These are phyloP conservation scores for Latrodectus geometricus DNA, from an alignment of 1,140 invertebrate genomes.

Conservation along the genomic window DNA sequence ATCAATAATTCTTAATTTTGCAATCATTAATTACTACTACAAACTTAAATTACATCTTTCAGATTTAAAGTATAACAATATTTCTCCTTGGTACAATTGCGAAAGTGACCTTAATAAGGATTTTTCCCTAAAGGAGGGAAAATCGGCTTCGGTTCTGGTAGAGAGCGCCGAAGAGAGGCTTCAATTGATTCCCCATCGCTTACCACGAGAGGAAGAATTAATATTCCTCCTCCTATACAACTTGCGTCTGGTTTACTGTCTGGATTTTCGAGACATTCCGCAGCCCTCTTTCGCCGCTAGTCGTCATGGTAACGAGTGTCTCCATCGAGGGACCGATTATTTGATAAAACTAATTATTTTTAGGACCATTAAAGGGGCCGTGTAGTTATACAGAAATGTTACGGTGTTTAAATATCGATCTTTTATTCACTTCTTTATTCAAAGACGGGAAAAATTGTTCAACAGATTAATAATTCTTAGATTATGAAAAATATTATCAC, in stretches of 20 bases:
- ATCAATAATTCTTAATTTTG: too few relatives aligned
- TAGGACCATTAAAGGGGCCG: too few relatives aligned
- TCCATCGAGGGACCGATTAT: neutral
- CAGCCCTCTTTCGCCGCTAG: slow-evolving; percentile 4
- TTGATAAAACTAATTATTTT: too few relatives aligned
- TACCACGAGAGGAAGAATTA: slow-evolving; percentile 5
- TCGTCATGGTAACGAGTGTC: slow-evolving; percentile 1
- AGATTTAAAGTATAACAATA: neutral
- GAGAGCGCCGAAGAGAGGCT: neutral
- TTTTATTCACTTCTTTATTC: too few relatives aligned
- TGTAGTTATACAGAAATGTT: too few relatives aligned
- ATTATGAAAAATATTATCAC: too few relatives aligned
- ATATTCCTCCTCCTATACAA: slow-evolving; percentile 5
- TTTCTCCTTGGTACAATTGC: neutral
- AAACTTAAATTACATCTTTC: too few relatives aligned
- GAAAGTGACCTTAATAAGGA: neutral
- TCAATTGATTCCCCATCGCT: neutral
- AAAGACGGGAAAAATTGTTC: too few relatives aligned
- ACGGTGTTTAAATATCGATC: too few relatives aligned
- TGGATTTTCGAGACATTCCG: slow-evolving; percentile 29
- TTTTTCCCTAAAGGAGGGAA: neutral
- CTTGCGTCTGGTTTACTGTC: slow-evolving; percentile 23
- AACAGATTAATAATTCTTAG: too few relatives aligned
- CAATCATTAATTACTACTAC: too few relatives aligned
- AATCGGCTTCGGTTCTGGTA: neutral